A percentile compares a stretch with the other conserved stretches of the same genome.
Conservation (phyloP, 2,888 invertebrate species). For the Drosophila meridionalis region DNA sequence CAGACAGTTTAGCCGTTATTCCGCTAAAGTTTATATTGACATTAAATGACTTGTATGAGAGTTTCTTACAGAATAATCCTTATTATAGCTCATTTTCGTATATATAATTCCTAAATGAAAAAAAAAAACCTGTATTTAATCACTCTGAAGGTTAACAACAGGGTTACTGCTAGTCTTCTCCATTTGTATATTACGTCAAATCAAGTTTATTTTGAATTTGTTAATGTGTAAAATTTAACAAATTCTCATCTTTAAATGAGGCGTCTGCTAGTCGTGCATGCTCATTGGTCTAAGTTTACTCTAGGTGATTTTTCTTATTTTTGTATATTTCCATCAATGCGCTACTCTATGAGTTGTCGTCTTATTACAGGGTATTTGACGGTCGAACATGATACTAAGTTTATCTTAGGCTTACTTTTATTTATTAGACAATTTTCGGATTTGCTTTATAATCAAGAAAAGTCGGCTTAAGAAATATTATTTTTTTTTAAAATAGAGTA, state of each 20-base stretch:
- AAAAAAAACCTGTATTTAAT: neutral
- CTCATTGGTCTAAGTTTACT: neutral
- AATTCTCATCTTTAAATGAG: neutral
- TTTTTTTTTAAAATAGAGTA: neutral
- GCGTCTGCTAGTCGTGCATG: neutral
- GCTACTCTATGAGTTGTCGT: neutral
- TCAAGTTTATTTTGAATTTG: neutral
- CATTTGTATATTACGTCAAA: neutral
- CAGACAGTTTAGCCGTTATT: slow-evolving; percentile 10
- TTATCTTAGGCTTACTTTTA: neutral
- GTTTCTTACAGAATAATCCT: neutral
- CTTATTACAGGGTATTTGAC: neutral
- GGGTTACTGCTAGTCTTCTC: neutral
- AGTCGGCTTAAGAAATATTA: too few species aligned
- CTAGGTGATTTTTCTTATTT: neutral
- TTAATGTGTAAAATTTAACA: neutral
- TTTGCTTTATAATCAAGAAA: neutral
- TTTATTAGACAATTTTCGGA: neutral
- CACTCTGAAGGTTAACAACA: neutral
- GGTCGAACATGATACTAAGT: neutral
- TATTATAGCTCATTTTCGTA: neutral
- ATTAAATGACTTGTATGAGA: neutral
- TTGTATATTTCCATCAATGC: neutral
- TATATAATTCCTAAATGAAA: neutral
- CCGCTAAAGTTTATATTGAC: neutral